Evolutionary conservation across 2,113 vertebrate genomes (phyloP).

Genomic region (Damaliscus lunatus): DNA sequence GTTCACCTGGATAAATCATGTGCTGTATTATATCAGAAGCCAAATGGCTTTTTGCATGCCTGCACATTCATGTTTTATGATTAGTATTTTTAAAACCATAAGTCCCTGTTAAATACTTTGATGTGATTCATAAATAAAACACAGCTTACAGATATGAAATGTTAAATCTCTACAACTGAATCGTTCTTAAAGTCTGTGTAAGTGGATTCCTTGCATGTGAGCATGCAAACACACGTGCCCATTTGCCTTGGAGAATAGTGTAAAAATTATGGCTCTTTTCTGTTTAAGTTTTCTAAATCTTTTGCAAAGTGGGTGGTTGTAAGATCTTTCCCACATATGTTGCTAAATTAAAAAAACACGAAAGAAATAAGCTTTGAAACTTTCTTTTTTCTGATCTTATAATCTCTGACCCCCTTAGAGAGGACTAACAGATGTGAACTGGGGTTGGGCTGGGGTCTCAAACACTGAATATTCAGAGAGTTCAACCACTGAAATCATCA

Average conservation of each 20-base stretch:
- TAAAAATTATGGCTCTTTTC: neutral
- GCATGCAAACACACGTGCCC: neutral
- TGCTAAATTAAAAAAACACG: neutral
- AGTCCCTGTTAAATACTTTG: slow-evolving; percentile 22
- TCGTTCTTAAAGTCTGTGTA: neutral
- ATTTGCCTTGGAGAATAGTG: neutral
- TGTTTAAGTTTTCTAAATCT: neutral
- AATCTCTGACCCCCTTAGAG: neutral
- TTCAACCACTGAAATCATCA: neutral
- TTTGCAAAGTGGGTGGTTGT: neutral
- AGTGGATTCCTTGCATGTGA: neutral
- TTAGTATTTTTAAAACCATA: neutral
- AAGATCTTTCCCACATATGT: neutral
- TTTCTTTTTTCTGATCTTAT: neutral
- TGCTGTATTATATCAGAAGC: neutral
- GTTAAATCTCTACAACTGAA: neutral
- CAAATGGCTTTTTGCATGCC: neutral
- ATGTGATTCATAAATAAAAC: slow-evolving; percentile 46
- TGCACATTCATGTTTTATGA: neutral
- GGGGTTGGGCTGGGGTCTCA: neutral
- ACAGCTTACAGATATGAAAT: neutral
- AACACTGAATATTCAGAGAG: neutral
- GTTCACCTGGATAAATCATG: neutral
- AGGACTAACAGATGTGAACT: neutral
- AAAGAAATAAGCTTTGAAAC: neutral